phyloP scores from a whole-genome alignment of 2,888 invertebrate species.

The Tenthredo mesomela region DNA sequence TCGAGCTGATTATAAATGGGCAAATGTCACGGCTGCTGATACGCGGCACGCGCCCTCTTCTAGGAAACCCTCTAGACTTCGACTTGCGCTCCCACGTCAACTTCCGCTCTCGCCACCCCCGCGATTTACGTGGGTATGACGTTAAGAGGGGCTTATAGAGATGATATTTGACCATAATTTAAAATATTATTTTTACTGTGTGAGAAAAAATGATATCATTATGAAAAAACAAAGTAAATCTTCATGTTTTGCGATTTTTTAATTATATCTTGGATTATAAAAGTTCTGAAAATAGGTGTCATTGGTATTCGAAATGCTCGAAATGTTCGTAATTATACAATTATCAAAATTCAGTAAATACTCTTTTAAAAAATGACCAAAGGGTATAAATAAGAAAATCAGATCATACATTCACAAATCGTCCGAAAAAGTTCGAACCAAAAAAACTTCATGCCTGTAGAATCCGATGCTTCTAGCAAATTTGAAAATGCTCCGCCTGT shows the following conservation, averaged over 20 bases:
- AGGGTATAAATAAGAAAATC: background rate
- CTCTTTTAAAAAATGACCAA: background rate
- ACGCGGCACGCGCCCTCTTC: constrained; percentile 53
- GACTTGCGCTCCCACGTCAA: constrained; percentile 18
- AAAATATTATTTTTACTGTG: background rate
- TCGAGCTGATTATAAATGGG: constrained; percentile 53
- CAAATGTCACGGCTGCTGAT: constrained; percentile 54
- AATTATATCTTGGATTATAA: background rate
- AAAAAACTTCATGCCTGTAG: too few species aligned
- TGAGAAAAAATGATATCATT: background rate
- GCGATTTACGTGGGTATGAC: background rate
- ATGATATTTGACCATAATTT: background rate
- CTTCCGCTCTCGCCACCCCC: constrained; percentile 19
- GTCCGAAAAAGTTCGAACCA: background rate
- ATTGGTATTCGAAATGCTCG: background rate
- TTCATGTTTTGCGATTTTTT: background rate
- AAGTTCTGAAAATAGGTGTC: background rate
- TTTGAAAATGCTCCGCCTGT: background rate
- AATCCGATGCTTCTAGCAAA: background rate
- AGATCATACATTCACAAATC: background rate
- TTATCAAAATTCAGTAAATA: background rate
- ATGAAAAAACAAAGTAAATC: background rate
- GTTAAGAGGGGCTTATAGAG: background rate
- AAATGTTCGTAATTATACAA: background rate
- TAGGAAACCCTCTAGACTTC: constrained; percentile 32